phyloP scores from a whole-genome alignment of 2,797 vertebrate genomes.

The Pangasius larnaudii region DNA sequence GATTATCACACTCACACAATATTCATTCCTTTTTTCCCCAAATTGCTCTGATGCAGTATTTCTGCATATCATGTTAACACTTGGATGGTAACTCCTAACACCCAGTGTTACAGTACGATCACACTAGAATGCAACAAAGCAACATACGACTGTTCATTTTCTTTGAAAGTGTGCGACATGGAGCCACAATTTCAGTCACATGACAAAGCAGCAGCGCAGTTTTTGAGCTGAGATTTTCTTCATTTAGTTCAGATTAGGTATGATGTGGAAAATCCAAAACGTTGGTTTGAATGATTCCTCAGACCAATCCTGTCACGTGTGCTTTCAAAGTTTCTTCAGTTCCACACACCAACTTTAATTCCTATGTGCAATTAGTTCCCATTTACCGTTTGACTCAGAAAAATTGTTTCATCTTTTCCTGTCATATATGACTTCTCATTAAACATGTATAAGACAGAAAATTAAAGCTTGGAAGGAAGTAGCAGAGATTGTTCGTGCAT shows the following conservation, averaged over 20 bases:
- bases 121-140: too few species aligned
- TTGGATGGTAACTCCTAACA: background rate
- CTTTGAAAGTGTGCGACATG: too few species aligned
- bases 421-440: too few species aligned
- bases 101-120: too few species aligned
- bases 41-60: background rate
- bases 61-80: background rate
- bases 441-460: too few species aligned
- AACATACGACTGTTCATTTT: too few species aligned
- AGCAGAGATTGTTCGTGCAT: background rate
- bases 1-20: background rate
- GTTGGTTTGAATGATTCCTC: too few species aligned
- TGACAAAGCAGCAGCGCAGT: background rate
- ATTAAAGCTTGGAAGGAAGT: too few species aligned
- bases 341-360: background rate
- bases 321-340: background rate
- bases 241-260: background rate
- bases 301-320: background rate
- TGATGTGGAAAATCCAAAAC: too few species aligned
- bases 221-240: too few species aligned
- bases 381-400: background rate
- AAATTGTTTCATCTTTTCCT: too few species aligned
- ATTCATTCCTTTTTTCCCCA: background rate
- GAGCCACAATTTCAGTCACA: too few species aligned
- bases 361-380: background rate